Base-by-base conservation (phyloP, 2,888 invertebrate genomes). In the Sarcophaga variegata region DNA sequence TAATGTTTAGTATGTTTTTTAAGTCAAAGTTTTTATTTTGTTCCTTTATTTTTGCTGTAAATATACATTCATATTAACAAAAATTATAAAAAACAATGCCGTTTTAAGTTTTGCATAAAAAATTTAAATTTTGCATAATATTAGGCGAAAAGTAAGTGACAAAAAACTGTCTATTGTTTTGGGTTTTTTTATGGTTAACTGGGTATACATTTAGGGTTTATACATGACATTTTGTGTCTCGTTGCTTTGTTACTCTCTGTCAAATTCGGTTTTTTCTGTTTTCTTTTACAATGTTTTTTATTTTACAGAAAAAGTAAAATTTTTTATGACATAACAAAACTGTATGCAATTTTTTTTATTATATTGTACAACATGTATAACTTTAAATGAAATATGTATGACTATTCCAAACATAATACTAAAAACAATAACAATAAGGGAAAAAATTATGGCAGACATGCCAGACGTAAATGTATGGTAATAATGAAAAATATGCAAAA, bases 401-500 rank as follows among this genome's bases (percentile, higher is more conserved):
- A 47, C 49, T 64, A n/a, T 71, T 71, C 5, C 12, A 70, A 54
- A 54, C 12, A 45, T 14, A 37, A 60, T 14, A 74, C 54, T 54
- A 60, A 60, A 8, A 27, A 66, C 10, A 66, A 20, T 14, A 49
- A 11, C 11, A 79, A 37, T 47, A 25, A 54, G 8, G 20, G 20
- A 22, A 69, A 71, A 71, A 71, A 27, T 6, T 71, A n/a, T 54
- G 27, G 20, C n/a, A 72, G 72, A 78, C 67, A 83, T 74, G 62
- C 63, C 83, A 79, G 63, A 79, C 78, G 74, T 79, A 83, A 74
- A 83, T 79, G 78, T 67, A 37, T 37, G 37, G 37, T 37, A 83
- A 78, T 74, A 74, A 45, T 83, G 11, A 63, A 70, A 71, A 63
- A 64, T 54, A 45, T 64, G 45, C 27, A 63, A 63, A 37, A 66